A percentile compares a stretch with the other conserved stretches of the same genome.
phyloP scores from a whole-genome alignment of 2,113 vertebrate genomes.

The Stictonetta naevosa region DNA sequence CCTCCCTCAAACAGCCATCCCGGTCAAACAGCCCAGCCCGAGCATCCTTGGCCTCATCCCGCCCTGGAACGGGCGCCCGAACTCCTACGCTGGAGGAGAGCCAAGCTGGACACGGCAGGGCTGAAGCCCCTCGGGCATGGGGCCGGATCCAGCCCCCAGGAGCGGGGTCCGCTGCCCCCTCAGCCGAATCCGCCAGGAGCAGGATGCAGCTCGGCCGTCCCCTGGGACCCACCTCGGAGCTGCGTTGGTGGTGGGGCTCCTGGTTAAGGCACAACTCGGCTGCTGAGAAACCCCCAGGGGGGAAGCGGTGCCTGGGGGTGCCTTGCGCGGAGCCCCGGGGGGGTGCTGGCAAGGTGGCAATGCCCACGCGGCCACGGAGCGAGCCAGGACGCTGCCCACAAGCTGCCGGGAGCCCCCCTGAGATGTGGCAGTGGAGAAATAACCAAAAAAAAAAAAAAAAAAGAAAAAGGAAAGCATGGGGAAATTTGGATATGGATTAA shows the following conservation, averaged over 20 bases:
- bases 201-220: neutral
- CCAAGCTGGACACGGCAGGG: fast-evolving
- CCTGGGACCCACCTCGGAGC: neutral
- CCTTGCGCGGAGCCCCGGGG: neutral
- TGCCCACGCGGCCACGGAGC: neutral
- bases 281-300: neutral
- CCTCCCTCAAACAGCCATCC: neutral
- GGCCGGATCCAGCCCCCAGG: neutral
- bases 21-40: neutral
- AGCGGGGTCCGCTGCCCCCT: neutral
- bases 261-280: conserved; percentile 28
- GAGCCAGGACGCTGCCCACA: neutral
- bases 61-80: neutral
- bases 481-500: neutral
- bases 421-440: neutral
- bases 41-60: neutral
- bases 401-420: neutral
- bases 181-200: neutral
- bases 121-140: neutral
- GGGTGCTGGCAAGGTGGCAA: neutral
- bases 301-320: neutral
- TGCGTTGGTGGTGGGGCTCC: neutral
- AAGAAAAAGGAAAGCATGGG: fast-evolving
- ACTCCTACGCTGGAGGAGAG: neutral
- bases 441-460: neutral